These are phyloP conservation scores for Cavia porcellus DNA, from an alignment of 2,113 vertebrate species.

Conservation along the genomic window DNA sequence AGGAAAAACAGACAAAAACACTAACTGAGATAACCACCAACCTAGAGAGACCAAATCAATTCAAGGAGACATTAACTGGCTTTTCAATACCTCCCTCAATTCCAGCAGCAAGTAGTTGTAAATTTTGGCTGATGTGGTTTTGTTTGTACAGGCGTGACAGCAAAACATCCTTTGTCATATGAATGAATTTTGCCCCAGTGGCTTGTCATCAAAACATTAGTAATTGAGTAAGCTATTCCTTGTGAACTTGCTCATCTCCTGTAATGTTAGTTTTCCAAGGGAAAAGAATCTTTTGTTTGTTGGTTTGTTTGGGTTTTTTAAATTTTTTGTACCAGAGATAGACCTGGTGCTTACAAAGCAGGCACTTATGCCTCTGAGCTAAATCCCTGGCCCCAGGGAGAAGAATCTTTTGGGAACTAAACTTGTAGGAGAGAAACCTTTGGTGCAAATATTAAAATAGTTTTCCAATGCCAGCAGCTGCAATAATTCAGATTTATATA, in stretches of 20 bases:
- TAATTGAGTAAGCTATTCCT: not conserved
- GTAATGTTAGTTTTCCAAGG: not conserved
- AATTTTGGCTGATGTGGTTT: not conserved
- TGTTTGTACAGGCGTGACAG: not conserved
- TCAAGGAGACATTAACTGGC: not conserved
- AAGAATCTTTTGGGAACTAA: not conserved
- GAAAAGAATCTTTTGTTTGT: no score
- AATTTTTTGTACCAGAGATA: no score
- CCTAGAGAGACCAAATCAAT: slow-evolving; percentile 21
- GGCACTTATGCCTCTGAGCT: no score
- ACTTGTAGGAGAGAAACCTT: not conserved
- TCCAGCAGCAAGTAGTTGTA: not conserved
- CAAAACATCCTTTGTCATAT: not conserved
- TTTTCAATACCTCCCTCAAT: not conserved
- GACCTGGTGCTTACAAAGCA: no score
- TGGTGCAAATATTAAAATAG: not conserved
- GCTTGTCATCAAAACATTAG: not conserved
- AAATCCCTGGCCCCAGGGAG: no score
- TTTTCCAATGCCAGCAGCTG: not conserved
- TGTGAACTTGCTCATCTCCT: not conserved
- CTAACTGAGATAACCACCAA: not conserved
- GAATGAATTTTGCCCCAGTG: not conserved
- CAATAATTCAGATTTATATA: not conserved
- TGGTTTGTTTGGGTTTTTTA: no score
- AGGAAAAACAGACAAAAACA: not conserved